Evolutionary conservation across 2,113 vertebrate species (phyloP).

Genomic region (Notarius lentiginosus): DNA sequence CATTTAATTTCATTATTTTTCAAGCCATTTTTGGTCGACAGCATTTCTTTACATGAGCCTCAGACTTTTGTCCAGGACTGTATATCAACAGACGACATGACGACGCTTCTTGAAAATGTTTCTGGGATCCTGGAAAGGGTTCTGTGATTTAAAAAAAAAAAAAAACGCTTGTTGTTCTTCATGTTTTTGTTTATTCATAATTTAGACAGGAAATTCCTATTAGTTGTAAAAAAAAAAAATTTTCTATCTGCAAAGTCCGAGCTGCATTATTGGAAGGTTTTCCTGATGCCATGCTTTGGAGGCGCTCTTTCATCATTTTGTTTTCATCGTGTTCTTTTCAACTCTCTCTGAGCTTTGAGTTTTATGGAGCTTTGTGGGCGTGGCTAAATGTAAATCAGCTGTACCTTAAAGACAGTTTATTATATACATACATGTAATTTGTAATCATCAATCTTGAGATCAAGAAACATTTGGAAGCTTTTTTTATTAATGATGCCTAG

Average conservation of each 20-base stretch:
- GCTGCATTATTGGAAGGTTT: background rate
- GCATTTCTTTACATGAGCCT: too few relatives aligned
- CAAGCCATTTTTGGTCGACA: too few relatives aligned
- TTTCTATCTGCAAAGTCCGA: background rate
- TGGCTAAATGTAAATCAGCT: background rate
- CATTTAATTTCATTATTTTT: too few relatives aligned
- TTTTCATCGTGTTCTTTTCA: background rate
- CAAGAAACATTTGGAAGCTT: background rate
- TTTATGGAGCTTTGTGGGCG: background rate
- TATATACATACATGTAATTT: background rate
- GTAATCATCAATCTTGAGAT: background rate
- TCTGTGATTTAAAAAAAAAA: background rate
- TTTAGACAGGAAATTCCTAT: background rate
- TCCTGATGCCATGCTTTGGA: background rate
- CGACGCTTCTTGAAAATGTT: background rate
- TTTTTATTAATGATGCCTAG: too few relatives aligned
- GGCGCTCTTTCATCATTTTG: background rate
- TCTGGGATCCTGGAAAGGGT: background rate
- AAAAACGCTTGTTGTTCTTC: background rate
- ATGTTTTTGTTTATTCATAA: background rate
- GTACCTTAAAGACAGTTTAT: background rate
- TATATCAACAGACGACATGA: too few relatives aligned
- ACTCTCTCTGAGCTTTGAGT: background rate
- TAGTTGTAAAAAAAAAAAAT: background rate
- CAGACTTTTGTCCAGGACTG: too few relatives aligned